These are phyloP conservation scores for Catocala fraxini DNA, from an alignment of 2,888 invertebrate species.

Conservation along the genomic window DNA sequence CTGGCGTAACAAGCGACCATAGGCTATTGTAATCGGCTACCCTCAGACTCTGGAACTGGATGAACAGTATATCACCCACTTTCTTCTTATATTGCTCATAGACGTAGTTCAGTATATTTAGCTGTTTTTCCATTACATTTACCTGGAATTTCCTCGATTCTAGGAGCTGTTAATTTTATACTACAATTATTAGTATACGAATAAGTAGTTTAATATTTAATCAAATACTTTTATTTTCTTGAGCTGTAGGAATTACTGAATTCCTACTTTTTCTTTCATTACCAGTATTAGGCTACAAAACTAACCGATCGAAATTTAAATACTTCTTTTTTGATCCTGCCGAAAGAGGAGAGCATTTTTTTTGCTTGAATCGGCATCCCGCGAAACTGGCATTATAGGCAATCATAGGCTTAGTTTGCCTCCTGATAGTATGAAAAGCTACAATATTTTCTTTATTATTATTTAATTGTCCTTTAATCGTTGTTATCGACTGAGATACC, in stretches of 20 bases:
- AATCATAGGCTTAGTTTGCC: too few species aligned
- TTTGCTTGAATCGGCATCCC: constrained; percentile 55
- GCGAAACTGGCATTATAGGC: too few species aligned
- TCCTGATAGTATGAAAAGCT: too few species aligned
- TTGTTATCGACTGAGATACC: not conserved
- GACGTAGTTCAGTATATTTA: constrained; percentile 91
- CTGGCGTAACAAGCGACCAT: too few species aligned
- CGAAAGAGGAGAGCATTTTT: constrained; percentile 94
- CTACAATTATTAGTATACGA: constrained; percentile 92
- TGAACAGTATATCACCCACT: constrained; percentile 93
- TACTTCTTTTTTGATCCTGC: constrained; percentile 94
- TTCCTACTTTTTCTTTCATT: constrained; percentile 89
- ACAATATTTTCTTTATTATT: not conserved
- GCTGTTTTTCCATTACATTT: constrained; percentile 92
- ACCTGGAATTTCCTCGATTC: constrained; percentile 91
- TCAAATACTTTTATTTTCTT: constrained; percentile 91
- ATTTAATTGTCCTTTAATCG: not conserved
- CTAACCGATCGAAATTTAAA: constrained; percentile 93
- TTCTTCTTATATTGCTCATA: constrained; percentile 89
- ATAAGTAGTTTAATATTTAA: constrained; percentile 88
- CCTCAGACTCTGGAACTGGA: constrained; percentile 87
- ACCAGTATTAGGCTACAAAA: constrained; percentile 94
- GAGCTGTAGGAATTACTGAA: constrained; percentile 88
- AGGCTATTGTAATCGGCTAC: too few species aligned
- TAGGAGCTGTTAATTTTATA: constrained; percentile 94